Conservation (phyloP, 1,140 invertebrate species). For the Temnothorax longispinosus region DNA sequence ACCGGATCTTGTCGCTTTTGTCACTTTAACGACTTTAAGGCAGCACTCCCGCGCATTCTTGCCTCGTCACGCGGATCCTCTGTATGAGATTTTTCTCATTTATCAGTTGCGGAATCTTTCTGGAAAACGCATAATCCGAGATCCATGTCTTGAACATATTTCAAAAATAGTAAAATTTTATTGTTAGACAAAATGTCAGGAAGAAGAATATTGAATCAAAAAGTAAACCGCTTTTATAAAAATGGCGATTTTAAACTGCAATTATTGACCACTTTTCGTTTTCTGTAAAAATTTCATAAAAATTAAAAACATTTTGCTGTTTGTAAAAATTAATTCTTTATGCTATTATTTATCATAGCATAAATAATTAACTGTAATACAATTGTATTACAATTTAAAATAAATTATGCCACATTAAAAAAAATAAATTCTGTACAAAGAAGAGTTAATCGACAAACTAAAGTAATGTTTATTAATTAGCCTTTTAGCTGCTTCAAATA, state of each 20-base stretch:
- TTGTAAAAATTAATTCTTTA: neutral
- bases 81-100: conserved; percentile 50
- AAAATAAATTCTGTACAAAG: neutral
- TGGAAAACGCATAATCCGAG: conserved; percentile 15
- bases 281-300: neutral
- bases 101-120: conserved; percentile 49
- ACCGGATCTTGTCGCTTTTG: conserved; percentile 55
- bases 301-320: neutral
- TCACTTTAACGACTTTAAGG: conserved; percentile 34
- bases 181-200: neutral
- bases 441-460: neutral
- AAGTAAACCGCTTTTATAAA: neutral
- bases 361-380: neutral
- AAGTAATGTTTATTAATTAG: neutral
- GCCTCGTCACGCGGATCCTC: conserved; percentile 50
- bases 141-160: neutral
- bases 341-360: neutral
- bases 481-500: neutral
- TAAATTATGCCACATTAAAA: neutral
- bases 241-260: neutral
- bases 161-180: neutral
- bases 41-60: conserved; percentile 40
- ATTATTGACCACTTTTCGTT: neutral
- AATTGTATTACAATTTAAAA: neutral
- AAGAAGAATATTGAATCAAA: neutral